These are phyloP conservation scores for Bombus superbus DNA, from an alignment of 1,140 invertebrate species.

Conservation along the genomic window DNA sequence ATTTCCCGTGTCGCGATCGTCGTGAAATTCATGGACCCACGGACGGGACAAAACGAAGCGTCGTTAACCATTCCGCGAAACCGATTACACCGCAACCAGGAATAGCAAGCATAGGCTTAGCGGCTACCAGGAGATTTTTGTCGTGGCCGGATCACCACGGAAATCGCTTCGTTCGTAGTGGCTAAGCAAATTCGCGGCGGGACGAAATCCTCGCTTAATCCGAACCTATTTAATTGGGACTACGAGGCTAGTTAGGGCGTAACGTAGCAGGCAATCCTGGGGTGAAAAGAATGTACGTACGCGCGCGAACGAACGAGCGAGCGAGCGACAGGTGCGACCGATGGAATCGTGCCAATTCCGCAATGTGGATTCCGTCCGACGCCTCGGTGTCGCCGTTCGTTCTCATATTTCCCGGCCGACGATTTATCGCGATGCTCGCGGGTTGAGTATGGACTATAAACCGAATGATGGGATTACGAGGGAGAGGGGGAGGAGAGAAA, in stretches of 20 bases:
- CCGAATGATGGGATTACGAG: constrained; percentile 20
- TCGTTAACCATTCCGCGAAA: not conserved
- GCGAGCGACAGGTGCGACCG: constrained; percentile 44
- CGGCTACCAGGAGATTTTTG: not conserved
- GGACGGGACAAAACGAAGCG: not conserved
- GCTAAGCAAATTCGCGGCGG: not conserved
- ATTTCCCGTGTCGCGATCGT: not conserved
- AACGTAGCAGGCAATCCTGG: no score
- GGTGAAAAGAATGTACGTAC: constrained; percentile 29
- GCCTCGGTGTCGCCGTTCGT: constrained; percentile 25
- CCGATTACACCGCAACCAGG: not conserved
- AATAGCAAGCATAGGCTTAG: not conserved
- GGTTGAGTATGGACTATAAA: constrained; percentile 27
- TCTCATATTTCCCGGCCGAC: constrained; percentile 24
- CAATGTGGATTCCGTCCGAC: constrained; percentile 17
- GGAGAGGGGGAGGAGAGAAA: not conserved
- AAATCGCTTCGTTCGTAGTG: constrained; percentile 2
- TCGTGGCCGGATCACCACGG: not conserved
- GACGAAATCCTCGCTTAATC: constrained; percentile 33
- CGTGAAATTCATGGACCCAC: not conserved
- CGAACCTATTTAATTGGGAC: constrained; percentile 19
- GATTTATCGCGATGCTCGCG: constrained; percentile 15
- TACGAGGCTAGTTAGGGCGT: not conserved
- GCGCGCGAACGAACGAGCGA: not conserved
- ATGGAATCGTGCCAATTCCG: constrained; percentile 45